These are phyloP conservation scores for Hydractinia echinata DNA, from an alignment of 30 jellyfish, hydroid and myxozoan species.

Conservation along the genomic window DNA sequence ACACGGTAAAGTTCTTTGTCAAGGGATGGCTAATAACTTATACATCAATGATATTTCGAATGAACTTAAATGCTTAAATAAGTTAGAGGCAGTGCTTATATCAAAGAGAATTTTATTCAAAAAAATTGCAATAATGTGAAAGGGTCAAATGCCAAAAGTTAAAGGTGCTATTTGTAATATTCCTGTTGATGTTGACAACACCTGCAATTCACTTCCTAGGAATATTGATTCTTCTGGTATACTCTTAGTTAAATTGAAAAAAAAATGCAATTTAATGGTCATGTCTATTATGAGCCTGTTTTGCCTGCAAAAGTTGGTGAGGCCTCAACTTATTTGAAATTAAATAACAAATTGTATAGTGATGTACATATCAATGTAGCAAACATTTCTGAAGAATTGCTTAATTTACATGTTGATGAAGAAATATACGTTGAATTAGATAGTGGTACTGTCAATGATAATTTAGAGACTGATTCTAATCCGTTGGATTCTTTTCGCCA, in stretches of 20 bases:
- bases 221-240: background rate
- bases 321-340: background rate
- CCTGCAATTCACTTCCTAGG: background rate
- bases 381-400: slow-evolving; percentile 3
- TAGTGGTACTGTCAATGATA: too few relatives aligned
- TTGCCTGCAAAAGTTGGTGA: background rate
- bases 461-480: too few relatives aligned
- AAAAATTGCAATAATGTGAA: background rate
- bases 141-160: background rate
- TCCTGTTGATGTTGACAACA: background rate
- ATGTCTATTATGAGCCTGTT: slow-evolving; percentile 1
- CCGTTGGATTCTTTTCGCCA: too few relatives aligned
- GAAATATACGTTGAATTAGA: too few relatives aligned
- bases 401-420: too few relatives aligned
- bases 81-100: background rate
- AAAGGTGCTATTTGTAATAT: background rate
- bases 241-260: too few relatives aligned
- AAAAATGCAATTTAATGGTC: too few relatives aligned
- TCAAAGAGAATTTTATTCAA: background rate
- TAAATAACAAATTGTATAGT: background rate
- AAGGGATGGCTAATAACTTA: too few relatives aligned
- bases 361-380: background rate
- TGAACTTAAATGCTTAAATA: too few relatives aligned
- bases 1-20: background rate
- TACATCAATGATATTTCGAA: too few relatives aligned